Percentiles rank a stretch among this genome's conserved stretches.
Conservation (phyloP, 2,888 invertebrate species). For the Zelleria hepariella region DNA sequence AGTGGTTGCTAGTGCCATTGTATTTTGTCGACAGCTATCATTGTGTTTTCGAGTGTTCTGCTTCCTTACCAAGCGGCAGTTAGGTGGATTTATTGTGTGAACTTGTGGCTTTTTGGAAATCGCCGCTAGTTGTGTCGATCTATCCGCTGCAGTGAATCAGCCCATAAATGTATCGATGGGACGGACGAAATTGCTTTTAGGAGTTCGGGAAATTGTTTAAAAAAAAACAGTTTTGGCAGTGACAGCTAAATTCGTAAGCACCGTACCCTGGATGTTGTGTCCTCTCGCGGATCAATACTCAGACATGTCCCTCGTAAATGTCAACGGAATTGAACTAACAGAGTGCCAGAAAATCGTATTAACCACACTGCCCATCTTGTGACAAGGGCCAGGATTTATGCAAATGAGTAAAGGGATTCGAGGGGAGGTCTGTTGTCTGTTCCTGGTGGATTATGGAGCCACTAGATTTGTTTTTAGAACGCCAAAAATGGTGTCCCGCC, state of each 20-base stretch:
- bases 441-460: conserved; percentile 14
- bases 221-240: neutral
- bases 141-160: conserved; percentile 34
- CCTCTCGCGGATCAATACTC: neutral
- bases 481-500: conserved; percentile 54
- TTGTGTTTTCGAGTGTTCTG: conserved; percentile 65
- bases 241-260: neutral
- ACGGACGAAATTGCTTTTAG: conserved; percentile 24
- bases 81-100: conserved; percentile 68
- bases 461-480: conserved; percentile 54
- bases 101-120: conserved; percentile 66
- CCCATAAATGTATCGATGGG: conserved; percentile 46
- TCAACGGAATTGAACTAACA: neutral
- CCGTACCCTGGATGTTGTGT: neutral
- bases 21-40: conserved; percentile 53
- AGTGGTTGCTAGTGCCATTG: conserved; percentile 58
- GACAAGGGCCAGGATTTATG: conserved; percentile 51
- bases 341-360: conserved; percentile 34
- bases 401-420: conserved; percentile 53
- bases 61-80: conserved; percentile 66
- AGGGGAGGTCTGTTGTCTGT: neutral
- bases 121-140: conserved; percentile 47
- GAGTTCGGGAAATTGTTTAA: neutral
- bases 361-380: conserved; percentile 58
- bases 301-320: neutral